phyloP scores from a whole-genome alignment of 2,888 invertebrate species.

The Xylophagus ater region DNA sequence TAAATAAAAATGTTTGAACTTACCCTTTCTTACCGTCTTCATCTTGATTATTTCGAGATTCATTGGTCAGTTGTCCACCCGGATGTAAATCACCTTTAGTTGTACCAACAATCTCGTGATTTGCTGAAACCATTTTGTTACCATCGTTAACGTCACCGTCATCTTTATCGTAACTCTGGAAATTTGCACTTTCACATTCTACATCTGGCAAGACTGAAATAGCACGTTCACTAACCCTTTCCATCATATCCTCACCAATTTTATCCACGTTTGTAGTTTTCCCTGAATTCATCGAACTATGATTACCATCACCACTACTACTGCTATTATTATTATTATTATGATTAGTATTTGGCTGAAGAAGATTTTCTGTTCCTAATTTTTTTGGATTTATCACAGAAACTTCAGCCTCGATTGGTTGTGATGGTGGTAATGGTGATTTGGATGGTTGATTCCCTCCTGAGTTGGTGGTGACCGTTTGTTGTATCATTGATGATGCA shows the following conservation, averaged over 20 bases:
- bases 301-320: slow-evolving; percentile 10
- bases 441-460: slow-evolving; percentile 8
- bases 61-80: no score
- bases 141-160: background rate
- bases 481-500: no score
- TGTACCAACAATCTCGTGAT: no score
- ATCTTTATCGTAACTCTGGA: slow-evolving; percentile 26
- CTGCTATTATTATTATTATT: slow-evolving; percentile 15
- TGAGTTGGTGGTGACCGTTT: no score
- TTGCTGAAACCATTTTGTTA: no score
- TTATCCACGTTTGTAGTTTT: slow-evolving; percentile 11
- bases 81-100: no score
- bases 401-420: slow-evolving; percentile 37
- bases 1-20: no score
- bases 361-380: slow-evolving; percentile 6
- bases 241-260: slow-evolving; percentile 23
- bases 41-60: no score
- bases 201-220: slow-evolving; percentile 49
- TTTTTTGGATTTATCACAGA: slow-evolving; percentile 27
- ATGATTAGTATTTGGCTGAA: slow-evolving; percentile 13
- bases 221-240: slow-evolving; percentile 37
- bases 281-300: background rate
- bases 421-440: slow-evolving; percentile 30
- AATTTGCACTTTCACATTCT: slow-evolving; percentile 49
- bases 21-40: no score